These are phyloP conservation scores for Pteruthius melanotis DNA, from an alignment of 2,113 vertebrate genomes.

Conservation along the genomic window DNA sequence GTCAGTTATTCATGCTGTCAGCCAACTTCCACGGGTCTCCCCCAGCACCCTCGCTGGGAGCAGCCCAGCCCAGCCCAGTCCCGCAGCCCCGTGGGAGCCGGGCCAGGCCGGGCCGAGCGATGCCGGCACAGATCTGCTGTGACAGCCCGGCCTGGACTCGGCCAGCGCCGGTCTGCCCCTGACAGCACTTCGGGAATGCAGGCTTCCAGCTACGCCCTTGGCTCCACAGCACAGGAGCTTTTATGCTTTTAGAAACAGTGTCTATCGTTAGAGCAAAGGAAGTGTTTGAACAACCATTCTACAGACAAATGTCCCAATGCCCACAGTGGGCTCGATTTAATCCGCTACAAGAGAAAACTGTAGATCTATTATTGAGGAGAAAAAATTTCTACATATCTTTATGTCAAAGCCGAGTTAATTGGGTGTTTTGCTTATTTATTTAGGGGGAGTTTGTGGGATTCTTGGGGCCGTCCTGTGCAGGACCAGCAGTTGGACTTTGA, in stretches of 20 bases:
- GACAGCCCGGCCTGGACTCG: fast-evolving
- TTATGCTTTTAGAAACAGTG: neutral
- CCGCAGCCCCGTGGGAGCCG: fast-evolving
- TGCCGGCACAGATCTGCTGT: fast-evolving
- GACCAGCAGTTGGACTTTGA: neutral
- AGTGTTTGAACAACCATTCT: neutral
- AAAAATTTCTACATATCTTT: neutral
- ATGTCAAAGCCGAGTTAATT: neutral
- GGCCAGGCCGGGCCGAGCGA: neutral
- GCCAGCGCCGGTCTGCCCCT: fast-evolving
- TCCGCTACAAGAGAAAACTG: neutral
- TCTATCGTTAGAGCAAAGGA: neutral
- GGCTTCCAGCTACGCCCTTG: neutral
- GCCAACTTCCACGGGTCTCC: neutral
- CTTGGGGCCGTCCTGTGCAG: neutral
- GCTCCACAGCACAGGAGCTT: neutral
- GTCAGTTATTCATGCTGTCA: neutral
- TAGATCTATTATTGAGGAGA: neutral
- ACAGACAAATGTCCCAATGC: neutral
- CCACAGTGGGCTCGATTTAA: neutral
- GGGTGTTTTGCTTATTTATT: neutral
- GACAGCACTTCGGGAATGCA: fast-evolving
- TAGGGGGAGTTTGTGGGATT: neutral
- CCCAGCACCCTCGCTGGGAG: fast-evolving
- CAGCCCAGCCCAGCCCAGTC: neutral